phyloP scores from a whole-genome alignment of 1,140 invertebrate genomes.

The Leptoteleia sp. region DNA sequence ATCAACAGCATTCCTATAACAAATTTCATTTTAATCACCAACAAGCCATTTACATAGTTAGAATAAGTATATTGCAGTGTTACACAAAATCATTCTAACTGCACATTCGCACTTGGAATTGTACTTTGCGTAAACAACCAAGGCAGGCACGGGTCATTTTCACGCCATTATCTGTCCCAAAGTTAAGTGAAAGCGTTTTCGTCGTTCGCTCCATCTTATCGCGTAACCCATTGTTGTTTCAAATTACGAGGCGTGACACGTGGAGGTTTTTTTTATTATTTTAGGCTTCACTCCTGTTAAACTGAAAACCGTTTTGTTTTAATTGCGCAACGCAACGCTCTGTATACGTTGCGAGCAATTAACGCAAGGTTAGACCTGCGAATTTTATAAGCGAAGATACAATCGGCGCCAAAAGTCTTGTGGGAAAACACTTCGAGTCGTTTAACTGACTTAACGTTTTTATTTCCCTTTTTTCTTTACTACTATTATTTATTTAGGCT shows the following conservation, averaged over 20 bases:
- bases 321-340: constrained; percentile 45
- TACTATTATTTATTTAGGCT: too few relatives aligned
- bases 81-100: too few relatives aligned
- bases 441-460: constrained; percentile 1
- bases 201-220: constrained; percentile 5
- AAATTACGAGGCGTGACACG: constrained; percentile 44
- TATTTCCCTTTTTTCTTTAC: background rate
- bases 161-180: too few relatives aligned
- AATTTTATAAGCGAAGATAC: constrained; percentile 35
- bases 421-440: constrained; percentile 2
- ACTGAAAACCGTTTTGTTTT: constrained; percentile 15
- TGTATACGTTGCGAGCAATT: constrained; percentile 29
- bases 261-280: constrained; percentile 45
- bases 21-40: too few relatives aligned
- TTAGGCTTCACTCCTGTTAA: constrained; percentile 16
- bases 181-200: constrained; percentile 32
- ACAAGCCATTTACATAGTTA: too few relatives aligned
- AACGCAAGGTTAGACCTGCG: constrained; percentile 37
- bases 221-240: constrained; percentile 22
- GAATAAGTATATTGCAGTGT: too few relatives aligned
- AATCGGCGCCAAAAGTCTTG: constrained; percentile 9
- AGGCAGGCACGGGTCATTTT: too few relatives aligned
- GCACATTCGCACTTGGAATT: too few relatives aligned
- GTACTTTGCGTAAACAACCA: too few relatives aligned
- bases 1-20: too few relatives aligned